These are phyloP conservation scores for Sylvia borin DNA, from an alignment of 2,797 vertebrate species.

Conservation along the genomic window DNA sequence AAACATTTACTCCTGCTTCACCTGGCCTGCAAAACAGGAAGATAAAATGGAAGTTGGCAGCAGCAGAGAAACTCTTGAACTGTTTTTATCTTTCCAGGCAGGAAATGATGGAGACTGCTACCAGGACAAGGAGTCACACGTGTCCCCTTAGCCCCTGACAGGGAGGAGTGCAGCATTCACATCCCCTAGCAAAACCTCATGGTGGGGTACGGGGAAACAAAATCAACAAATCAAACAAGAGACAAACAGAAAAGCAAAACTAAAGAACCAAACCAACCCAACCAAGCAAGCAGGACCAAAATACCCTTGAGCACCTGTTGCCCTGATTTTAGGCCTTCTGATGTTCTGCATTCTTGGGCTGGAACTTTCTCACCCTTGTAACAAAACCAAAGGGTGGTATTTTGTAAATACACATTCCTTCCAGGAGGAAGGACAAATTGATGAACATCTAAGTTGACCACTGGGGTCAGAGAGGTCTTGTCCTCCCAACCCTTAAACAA, in stretches of 20 bases:
- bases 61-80: neutral
- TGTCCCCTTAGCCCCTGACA: neutral
- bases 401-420: too few relatives aligned
- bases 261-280: neutral
- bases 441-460: too few relatives aligned
- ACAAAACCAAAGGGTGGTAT: too few relatives aligned
- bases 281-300: neutral
- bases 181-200: neutral
- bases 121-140: neutral
- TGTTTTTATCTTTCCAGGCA: neutral
- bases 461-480: too few relatives aligned
- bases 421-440: too few relatives aligned
- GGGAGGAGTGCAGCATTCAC: neutral
- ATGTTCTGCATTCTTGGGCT: too few relatives aligned
- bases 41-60: neutral
- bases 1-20: neutral
- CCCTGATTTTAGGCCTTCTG: too few relatives aligned
- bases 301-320: neutral
- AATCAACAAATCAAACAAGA: neutral
- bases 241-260: neutral
- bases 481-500: too few relatives aligned
- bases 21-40: neutral
- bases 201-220: fast-evolving
- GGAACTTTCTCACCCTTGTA: too few relatives aligned
- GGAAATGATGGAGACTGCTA: neutral